These are phyloP conservation scores for Xestia c-nigrum DNA, from an alignment of 2,888 invertebrate genomes.

Conservation along the genomic window DNA sequence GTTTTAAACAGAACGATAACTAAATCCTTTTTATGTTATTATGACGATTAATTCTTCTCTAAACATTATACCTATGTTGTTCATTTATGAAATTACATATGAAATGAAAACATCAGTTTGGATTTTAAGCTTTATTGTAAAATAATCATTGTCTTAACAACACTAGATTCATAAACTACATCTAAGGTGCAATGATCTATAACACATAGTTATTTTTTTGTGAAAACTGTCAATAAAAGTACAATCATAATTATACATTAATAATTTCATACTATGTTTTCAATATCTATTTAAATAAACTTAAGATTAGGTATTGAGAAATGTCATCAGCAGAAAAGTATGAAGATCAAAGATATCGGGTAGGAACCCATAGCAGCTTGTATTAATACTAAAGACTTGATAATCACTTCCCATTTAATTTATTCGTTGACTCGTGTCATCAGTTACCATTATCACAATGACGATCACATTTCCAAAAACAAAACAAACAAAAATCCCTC, in stretches of 20 bases:
- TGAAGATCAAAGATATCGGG: constrained; percentile 5
- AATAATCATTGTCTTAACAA: constrained; percentile 73
- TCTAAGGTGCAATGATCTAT: constrained; percentile 72
- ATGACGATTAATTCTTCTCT: neutral
- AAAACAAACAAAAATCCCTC: neutral
- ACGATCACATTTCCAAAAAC: constrained; percentile 39
- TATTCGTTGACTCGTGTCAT: constrained; percentile 46
- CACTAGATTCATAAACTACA: constrained; percentile 66
- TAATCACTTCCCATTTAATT: constrained; percentile 10
- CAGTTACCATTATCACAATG: constrained; percentile 48
- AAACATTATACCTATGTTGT: no score
- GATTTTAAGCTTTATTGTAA: constrained; percentile 79
- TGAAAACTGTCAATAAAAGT: constrained; percentile 45
- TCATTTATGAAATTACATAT: no score
- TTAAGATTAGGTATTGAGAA: constrained; percentile 27
- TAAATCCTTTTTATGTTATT: neutral
- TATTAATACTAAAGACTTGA: constrained; percentile 23
- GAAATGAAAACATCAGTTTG: constrained; percentile 19
- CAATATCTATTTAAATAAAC: constrained; percentile 33
- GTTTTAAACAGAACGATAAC: no score
- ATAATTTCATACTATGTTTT: constrained; percentile 29
- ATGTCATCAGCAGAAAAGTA: constrained; percentile 11
- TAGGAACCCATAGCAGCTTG: constrained; percentile 1
- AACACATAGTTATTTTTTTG: constrained; percentile 52
- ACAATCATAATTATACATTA: constrained; percentile 37